Evolutionary conservation across 2,797 vertebrate genomes (phyloP).

Genomic region (Xyrichtys novacula): DNA sequence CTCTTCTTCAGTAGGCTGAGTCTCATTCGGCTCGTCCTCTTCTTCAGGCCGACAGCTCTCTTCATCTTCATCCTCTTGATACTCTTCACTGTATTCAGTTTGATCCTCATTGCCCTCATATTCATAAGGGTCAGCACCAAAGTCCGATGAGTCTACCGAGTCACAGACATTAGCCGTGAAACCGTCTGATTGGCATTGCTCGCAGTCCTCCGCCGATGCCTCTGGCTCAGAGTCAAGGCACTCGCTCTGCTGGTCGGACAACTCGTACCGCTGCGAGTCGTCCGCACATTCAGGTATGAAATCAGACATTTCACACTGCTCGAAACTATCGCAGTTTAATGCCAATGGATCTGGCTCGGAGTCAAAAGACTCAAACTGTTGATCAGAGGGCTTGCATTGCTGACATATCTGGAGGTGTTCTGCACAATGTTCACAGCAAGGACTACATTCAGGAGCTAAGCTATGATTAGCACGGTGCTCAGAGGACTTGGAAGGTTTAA

Average conservation of each 20-base stretch:
- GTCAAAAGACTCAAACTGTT: slow-evolving; percentile 59
- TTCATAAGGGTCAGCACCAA: slow-evolving; percentile 46
- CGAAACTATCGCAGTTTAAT: slow-evolving; percentile 55
- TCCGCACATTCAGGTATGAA: slow-evolving; percentile 40
- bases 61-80: slow-evolving; percentile 37
- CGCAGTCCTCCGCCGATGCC: slow-evolving; percentile 60
- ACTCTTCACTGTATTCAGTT: slow-evolving; percentile 36
- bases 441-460: slow-evolving; percentile 59
- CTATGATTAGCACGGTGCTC: slow-evolving; percentile 75
- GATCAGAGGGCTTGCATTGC: slow-evolving; percentile 66
- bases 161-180: slow-evolving; percentile 30
- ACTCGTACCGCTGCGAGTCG: slow-evolving; percentile 44
- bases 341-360: slow-evolving; percentile 61
- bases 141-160: slow-evolving; percentile 49
- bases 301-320: slow-evolving; percentile 47
- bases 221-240: slow-evolving; percentile 69
- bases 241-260: slow-evolving; percentile 37
- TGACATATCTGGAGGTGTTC: slow-evolving; percentile 72
- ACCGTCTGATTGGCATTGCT: slow-evolving; percentile 47
- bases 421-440: slow-evolving; percentile 68
- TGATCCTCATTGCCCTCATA: slow-evolving; percentile 34
- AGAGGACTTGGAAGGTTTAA: slow-evolving; percentile 65
- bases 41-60: slow-evolving; percentile 35
- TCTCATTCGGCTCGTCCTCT: slow-evolving; percentile 33
- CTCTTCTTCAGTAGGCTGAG: slow-evolving; percentile 25